A percentile compares a stretch with the other conserved stretches of the same genome.
Evolutionary conservation across 2,888 invertebrate species (phyloP).

Genomic region (Frankliniella intonsa): DNA sequence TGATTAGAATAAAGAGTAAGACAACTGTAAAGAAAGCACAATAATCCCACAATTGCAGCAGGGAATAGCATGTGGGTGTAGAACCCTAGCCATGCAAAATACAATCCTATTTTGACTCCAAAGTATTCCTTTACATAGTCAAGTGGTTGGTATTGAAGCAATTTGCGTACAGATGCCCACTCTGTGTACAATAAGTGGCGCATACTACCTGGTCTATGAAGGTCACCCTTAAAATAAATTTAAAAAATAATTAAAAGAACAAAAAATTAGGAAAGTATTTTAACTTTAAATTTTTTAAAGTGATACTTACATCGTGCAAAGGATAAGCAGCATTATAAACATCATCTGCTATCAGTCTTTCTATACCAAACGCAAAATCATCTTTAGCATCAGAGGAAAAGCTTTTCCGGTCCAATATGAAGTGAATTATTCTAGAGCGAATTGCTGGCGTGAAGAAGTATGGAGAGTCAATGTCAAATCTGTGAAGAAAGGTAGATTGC

Average conservation of each 20-base stretch:
- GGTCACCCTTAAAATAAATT: slow-evolving; percentile 39
- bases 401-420: slow-evolving; percentile 81
- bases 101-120: slow-evolving; percentile 56
- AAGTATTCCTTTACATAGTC: slow-evolving; percentile 56
- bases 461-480: slow-evolving; percentile 71
- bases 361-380: slow-evolving; percentile 66
- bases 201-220: slow-evolving; percentile 40
- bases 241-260: slow-evolving; percentile 28
- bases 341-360: slow-evolving; percentile 51
- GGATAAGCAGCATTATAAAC: slow-evolving; percentile 53
- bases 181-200: slow-evolving; percentile 52
- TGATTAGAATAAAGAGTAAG: slow-evolving; percentile 48
- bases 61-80: slow-evolving; percentile 56
- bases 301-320: slow-evolving; percentile 51
- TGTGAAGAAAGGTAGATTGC: slow-evolving; percentile 16
- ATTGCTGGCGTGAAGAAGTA: slow-evolving; percentile 83
- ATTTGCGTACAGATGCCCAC: slow-evolving; percentile 53
- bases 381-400: slow-evolving; percentile 62
- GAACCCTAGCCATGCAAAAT: slow-evolving; percentile 58
- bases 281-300: neutral
- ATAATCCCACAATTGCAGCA: slow-evolving; percentile 52
- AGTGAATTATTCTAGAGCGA: slow-evolving; percentile 84
- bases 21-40: slow-evolving; percentile 54
- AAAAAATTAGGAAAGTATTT: neutral
- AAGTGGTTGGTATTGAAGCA: slow-evolving; percentile 56